Conservation (phyloP, 2,888 invertebrate genomes). For the Sepioteuthis lessoniana region DNA sequence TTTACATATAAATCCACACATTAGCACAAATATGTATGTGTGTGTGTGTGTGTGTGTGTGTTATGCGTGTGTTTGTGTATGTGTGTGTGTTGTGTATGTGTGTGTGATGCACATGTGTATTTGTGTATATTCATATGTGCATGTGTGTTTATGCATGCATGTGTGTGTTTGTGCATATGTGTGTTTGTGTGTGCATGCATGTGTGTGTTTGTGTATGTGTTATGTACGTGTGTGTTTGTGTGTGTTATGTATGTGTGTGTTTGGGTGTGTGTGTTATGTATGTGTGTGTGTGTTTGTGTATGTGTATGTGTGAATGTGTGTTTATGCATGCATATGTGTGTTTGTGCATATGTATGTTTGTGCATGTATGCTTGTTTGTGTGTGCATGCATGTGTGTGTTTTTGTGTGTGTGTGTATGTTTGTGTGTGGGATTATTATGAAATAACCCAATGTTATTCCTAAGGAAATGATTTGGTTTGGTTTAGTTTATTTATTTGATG, state of each 20-base stretch:
- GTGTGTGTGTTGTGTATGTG: neutral
- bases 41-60: no score
- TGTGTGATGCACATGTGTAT: neutral
- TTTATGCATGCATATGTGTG: neutral
- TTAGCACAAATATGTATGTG: neutral
- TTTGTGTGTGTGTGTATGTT: neutral
- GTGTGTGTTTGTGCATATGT: neutral
- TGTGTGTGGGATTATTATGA: no score
- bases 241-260: neutral
- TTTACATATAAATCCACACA: neutral
- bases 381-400: neutral
- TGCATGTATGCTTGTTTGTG: neutral
- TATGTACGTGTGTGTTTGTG: no score
- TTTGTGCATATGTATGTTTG: conserved; percentile 36
- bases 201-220: neutral
- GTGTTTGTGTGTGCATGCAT: neutral
- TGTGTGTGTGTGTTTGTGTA: neutral
- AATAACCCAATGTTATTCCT: no score
- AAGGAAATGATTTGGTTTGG: neutral
- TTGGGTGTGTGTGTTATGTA: neutral
- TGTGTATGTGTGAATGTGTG: no score
- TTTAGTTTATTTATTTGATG: no score
- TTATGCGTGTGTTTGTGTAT: no score
- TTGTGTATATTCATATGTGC: neutral
- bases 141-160: neutral